These are phyloP conservation scores for Macrotis lagotis DNA, from an alignment of 2,113 vertebrate species.

Conservation along the genomic window DNA sequence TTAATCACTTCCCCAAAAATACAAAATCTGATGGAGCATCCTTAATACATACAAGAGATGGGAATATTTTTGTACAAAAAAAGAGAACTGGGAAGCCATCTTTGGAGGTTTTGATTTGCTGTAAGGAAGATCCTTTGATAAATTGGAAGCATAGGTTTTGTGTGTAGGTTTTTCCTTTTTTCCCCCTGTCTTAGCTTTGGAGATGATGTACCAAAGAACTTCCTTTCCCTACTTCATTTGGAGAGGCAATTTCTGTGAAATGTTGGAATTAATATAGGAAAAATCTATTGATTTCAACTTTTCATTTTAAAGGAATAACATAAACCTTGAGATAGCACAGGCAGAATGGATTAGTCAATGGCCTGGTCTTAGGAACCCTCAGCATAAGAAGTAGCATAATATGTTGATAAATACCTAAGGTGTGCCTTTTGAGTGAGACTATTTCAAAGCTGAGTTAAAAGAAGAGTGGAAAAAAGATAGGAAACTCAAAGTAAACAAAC, in stretches of 20 bases:
- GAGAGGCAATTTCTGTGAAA: background rate
- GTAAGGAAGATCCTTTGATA: background rate
- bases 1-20: background rate
- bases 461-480: background rate
- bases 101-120: background rate
- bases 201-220: background rate
- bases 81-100: background rate
- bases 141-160: background rate
- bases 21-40: background rate
- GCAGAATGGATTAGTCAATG: background rate
- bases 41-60: background rate
- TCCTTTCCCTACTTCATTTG: background rate
- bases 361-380: background rate
- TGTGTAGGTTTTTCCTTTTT: background rate
- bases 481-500: background rate
- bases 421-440: background rate
- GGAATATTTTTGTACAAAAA: background rate
- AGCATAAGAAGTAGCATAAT: background rate
- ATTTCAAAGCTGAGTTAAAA: background rate
- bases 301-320: background rate
- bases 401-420: background rate
- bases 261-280: background rate
- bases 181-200: background rate
- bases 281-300: background rate
- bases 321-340: background rate